Base-by-base conservation (phyloP, 2,113 vertebrate species). In the Cyanoramphus novaezelandiae region DNA sequence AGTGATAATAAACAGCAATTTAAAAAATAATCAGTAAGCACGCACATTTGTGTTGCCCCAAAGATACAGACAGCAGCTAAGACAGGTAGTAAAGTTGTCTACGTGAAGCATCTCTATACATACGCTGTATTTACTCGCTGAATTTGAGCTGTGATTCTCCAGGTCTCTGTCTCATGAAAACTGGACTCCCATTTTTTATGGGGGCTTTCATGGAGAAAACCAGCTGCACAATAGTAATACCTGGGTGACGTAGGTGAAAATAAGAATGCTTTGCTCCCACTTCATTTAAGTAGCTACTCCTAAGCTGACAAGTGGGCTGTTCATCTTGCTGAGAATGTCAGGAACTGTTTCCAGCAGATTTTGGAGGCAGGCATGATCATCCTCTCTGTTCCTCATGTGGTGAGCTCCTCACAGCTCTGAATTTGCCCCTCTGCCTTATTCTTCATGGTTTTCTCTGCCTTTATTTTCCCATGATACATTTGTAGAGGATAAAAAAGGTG, bases 401-500 rank as follows among this genome's bases (percentile, higher is more conserved):
- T 64, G 37, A 71, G 17, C 33, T 65, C 24, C 17, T 60, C 27
- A n/a, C 16, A 69, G 44, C 35, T 37, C 49, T 44, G 62, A 33
- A 52, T 82, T 72, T 82, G 20, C 35, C 13, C 18, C 35, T 33
- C 19, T 64, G 33, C 17, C 10, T 75, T 78, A 67, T 46, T 29
- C 37, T 24, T 85, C 13, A 3, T 5, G 9, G 84, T 11, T 49
- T 83, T 20, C 31, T n/a, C 15, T 49, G 60, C 16, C 33, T 70
- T 67, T n/a, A 5, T 21, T 13, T 72, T 88, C 25, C 3, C 0
- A 19, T 52, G 7, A 55, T 37, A 53, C 0, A 0, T 50, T 41
- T 75, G 50, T 19, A 74, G 29, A 75, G 31, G 72, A 71, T 31
- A 20, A 64, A 79, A 68, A 67, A 37, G 68, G 57, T 2, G 9